Evolutionary conservation across 64 coral and sea anemone genomes (phyloP), one percentile per base, ranked within the genome.

Genomic region (Porites lutea): DNA sequence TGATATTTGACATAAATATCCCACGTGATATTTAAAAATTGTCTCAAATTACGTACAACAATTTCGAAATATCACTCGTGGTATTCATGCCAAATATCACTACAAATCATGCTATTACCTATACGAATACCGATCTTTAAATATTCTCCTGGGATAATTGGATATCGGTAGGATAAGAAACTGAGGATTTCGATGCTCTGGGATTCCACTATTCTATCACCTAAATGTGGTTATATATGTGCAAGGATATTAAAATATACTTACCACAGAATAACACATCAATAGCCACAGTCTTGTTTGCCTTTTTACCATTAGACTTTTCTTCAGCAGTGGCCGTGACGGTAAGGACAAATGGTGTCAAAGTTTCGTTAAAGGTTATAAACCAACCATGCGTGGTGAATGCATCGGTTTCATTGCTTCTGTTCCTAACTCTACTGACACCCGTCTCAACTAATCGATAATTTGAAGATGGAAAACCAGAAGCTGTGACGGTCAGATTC

Each of bases 281-380:
- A 55, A 92, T 74, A 23, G 19, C 14, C 10, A n/a, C 14, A 6
- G 45, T 86, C 4, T 66, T 61, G 59, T 50, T 86, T 45, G 70
- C 72, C 51, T 53, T 64, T 82, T 86, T 60, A 7, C 82, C 90
- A 73, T 92, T 92, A 10, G 82, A 78, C 54, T 52, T 86, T 74
- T 92, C 90, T 23, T 76, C 72, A 12, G 90, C 72, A 5, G 10
- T 62, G 14, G 82, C 90, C 3, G 55, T 68, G 9, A 92, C 72
- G n/a, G 45, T 92, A 48, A 92, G 13, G 18, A 79, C 48, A 18
- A 92, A 92, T 9, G 90, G 82, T 50, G 65, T 44, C 5, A 92
- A 87, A 12, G 47, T 68, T 52, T 59, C 82, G 19, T 87, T 61
- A 50, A 77, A 54, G 0, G 23, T 12, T 19, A 75, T 47, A 73